Evolutionary conservation across 2,113 vertebrate species (phyloP), one percentile per base, ranked within the genome.

Genomic region (Nymphicus hollandicus): DNA sequence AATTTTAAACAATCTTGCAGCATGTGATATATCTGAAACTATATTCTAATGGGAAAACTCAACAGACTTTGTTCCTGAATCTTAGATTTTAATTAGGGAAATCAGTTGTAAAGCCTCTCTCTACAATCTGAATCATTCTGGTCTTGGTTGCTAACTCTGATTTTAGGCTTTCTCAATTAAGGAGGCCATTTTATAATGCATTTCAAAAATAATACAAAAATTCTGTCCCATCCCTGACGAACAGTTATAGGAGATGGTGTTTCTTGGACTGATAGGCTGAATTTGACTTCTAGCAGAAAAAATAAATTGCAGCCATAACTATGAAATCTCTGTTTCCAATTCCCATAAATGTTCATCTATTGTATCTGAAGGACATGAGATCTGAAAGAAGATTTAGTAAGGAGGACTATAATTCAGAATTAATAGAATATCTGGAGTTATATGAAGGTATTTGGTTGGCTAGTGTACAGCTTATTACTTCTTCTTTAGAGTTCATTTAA

Each of bases 361-460:
- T 82, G 74, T 87, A 43, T 95, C 79, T 91, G 89, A 84, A 81
- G 58, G 52, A 89, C 61, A 56, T 28, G 58, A 85, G 39, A 89
- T 89, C 70, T 91, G 70, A 87, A 92, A 85, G 46, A 88, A 77
- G 60, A 73, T 95, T 74, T 81, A 68, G 65, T 39, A 63, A 39
- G 28, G 60, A 86, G n/a, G 15, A n/a, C 61, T 64, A 35, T 94
- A 88, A 88, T 90, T 96, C 88, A 92, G 52, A 91, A 95, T 90
- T 91, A 95, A 88, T 86, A 88, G 82, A 74, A 60, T 95, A 90
- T 74, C 56, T 73, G 65, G 76, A 78, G 52, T 86, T 88, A 71
- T 37, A 69, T 55, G 43, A 65, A 50, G 37, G n/a, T 71, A 31
- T 84, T 81, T 81, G 71, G 87, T 91, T 95, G 93, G 85, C 85